phyloP scores from a whole-genome alignment of 2,113 vertebrate species.

The Hyperoodon ampullatus region DNA sequence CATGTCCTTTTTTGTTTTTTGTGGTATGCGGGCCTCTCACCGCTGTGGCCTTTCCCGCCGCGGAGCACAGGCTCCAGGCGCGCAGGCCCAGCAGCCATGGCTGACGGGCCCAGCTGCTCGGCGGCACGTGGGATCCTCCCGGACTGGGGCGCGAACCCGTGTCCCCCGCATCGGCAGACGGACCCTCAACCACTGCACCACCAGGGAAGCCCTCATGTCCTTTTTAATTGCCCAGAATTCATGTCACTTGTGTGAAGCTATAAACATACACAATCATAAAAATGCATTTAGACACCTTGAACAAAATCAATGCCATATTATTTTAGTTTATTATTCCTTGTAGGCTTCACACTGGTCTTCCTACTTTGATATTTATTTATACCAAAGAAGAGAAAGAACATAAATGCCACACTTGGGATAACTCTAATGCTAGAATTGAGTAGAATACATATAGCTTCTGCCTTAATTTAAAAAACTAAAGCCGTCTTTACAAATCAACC shows the following conservation, averaged over 20 bases:
- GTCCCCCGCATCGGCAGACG: too few relatives aligned
- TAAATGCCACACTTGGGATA: constrained; percentile 88
- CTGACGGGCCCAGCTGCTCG: too few relatives aligned
- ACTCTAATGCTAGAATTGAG: constrained; percentile 77
- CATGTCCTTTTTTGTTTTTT: not conserved
- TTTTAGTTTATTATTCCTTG: constrained; percentile 89
- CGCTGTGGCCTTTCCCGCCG: too few relatives aligned
- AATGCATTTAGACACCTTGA: constrained; percentile 86
- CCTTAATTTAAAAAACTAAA: constrained; percentile 85
- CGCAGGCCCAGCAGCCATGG: too few relatives aligned
- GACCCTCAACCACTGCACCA: too few relatives aligned
- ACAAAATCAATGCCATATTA: constrained; percentile 88
- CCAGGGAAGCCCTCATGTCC: not conserved
- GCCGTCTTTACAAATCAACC: constrained; percentile 78
- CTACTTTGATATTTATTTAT: constrained; percentile 89
- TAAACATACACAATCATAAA: constrained; percentile 88
- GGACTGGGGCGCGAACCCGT: too few relatives aligned
- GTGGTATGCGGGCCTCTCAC: too few relatives aligned
- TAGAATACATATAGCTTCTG: constrained; percentile 79
- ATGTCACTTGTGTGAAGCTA: constrained; percentile 84
- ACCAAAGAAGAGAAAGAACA: constrained; percentile 84
- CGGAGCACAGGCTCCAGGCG: too few relatives aligned
- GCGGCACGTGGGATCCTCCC: too few relatives aligned
- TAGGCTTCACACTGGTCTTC: constrained; percentile 84
- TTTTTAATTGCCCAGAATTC: constrained; percentile 88